Evolutionary conservation across 1,140 invertebrate species (phyloP).

Genomic region (Drosophila nigrodunni): DNA sequence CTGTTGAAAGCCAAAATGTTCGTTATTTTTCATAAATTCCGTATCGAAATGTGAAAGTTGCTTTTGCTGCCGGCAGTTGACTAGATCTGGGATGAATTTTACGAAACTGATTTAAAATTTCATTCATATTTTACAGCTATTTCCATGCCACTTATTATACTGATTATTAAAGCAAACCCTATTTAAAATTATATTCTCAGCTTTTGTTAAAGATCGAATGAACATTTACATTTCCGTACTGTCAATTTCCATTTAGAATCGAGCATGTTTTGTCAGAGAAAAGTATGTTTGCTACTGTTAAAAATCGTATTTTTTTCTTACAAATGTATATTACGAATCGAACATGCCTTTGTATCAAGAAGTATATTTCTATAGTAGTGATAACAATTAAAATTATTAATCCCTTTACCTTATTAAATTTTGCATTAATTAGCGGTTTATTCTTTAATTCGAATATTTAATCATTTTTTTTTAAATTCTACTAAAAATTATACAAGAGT

Average conservation of each 20-base stretch:
- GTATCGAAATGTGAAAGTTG: slow-evolving; percentile 49
- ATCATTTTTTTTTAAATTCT: neutral
- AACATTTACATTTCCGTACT: no score
- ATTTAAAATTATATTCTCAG: neutral
- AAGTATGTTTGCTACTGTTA: no score
- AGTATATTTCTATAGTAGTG: no score
- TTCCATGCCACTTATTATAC: neutral
- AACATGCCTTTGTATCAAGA: no score
- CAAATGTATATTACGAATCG: no score
- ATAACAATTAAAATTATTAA: no score
- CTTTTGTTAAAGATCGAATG: no score
- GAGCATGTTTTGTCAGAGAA: no score
- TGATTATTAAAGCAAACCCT: neutral
- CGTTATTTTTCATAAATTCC: slow-evolving; percentile 52
- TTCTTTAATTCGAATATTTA: neutral
- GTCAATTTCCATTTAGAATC: no score
- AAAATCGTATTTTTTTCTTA: no score
- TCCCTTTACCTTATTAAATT: neutral
- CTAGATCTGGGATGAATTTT: slow-evolving; percentile 9
- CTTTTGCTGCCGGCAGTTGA: slow-evolving; percentile 15
- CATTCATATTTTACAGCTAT: neutral
- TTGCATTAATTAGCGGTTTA: neutral
- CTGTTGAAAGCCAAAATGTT: slow-evolving; percentile 42
- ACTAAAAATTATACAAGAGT: slow-evolving; percentile 12
- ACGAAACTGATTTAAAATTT: slow-evolving; percentile 10